Evolutionary conservation across 2,888 invertebrate species (phyloP), one percentile per base, ranked within the genome.

Genomic region (Cosmia trapezina): DNA sequence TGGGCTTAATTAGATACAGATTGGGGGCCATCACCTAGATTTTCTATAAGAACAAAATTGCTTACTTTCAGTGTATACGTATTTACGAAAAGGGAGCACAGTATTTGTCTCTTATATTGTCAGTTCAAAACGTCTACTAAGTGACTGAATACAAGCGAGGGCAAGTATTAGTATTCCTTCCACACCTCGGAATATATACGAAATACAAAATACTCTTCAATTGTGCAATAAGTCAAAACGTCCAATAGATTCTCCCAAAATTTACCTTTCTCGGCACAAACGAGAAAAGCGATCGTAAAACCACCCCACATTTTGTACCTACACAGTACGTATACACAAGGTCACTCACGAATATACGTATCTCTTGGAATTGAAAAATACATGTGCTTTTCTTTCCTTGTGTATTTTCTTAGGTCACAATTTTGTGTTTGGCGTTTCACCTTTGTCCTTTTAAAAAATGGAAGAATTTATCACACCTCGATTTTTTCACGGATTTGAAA

Each of bases 361-460:
- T 91, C 89, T 89, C 81, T 78, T 81, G 87, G 89, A 92, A 93
- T 92, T 92, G 92, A 94, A 93, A 94, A 92, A 92, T 92, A 90
- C 89, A 89, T 77, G 77, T 76, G 80, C 76, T 73, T 54, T 70
- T 71, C 73, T 78, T 77, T 85, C 69, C 81, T 83, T 85, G 75
- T 78, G 74, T 86, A 79, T 82, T 81, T 81, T 77, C 78, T 79
- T 71, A 72, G 75, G 72, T 81, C 68, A 81, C 74, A 80, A 78
- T 81, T 56, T 76, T 77, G 73, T 81, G 76, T 64, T 49, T 56
- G 76, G 17, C 65, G 22, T 77, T 78, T 76, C 65, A 79, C 80
- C 76, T 80, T 76, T 76, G 65, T 45, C 72, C 54, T 78, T 78
- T 37, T 59, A 22, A 68, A 56, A 75, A 67, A 74, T 64, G 47